Base-by-base conservation (phyloP, 2,113 vertebrate genomes). In the Hiodon tergisus region DNA sequence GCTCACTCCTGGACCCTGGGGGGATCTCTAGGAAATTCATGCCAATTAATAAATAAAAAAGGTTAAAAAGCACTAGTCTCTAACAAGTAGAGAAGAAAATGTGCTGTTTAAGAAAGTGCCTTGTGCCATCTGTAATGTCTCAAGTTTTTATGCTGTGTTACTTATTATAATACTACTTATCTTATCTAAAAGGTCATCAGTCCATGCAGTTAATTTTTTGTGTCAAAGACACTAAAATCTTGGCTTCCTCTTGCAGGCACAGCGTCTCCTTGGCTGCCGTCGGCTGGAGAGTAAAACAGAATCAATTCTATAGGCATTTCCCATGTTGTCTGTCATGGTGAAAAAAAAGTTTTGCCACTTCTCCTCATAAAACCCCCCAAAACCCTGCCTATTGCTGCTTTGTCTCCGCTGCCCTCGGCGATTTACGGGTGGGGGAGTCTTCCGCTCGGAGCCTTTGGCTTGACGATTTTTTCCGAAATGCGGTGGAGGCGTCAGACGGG, bases 301-400 rank as follows among this genome's bases (percentile, higher is more conserved):
- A 79, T 51, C 78, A 53, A 82, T 81, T 85, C 83, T 69, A 79
- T 81, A 84, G 50, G 61, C 72, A 71, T 80, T 81, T 79, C 81
- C 80, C 61, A 76, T 77, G 83, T 81, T 87, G 86, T 88, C 87
- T 78, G 81, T 88, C 87, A 86, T 70, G 62, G 84, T 87, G 85
- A 88, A 83, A 87, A 87, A 88, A 87, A 85, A 85, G 82, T 84
- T 87, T 86, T 86, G 80, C 81, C 85, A 81, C 80, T 81, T 77
- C 72, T 85, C 83, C 79, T 31, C 31, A 31, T 31, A 31, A 31
- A 31, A 59, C 58, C 9, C 14, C 14, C 58, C 14, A 2, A 14
- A 4, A 14, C 14, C 59, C n/a, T 61, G 8, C 59, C 14, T 14
- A 9, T 14, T 13, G 4, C 59, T 5, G 59, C 50, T 69, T 69